A percentile compares a stretch with the other conserved stretches of the same genome.
Evolutionary conservation across 2,113 vertebrate genomes (phyloP).

Genomic region (Siniperca knerii): DNA sequence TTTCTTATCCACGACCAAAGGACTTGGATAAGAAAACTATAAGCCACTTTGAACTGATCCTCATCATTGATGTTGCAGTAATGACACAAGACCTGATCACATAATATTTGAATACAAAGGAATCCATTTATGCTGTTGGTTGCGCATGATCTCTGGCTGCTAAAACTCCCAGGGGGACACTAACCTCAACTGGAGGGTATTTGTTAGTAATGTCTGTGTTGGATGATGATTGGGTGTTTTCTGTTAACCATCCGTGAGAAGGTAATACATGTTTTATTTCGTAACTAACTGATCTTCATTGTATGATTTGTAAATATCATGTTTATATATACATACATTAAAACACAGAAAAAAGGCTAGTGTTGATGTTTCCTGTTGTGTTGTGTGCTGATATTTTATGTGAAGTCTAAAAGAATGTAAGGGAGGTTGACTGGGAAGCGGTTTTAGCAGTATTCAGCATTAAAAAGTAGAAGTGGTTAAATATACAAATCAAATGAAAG

Average conservation of each 20-base stretch:
- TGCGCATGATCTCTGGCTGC: constrained; percentile 69
- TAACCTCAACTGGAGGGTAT: constrained; percentile 62
- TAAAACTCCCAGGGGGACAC: constrained; percentile 53
- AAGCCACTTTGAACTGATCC: constrained; percentile 21
- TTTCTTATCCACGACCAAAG: constrained; percentile 48
- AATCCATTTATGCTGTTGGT: constrained; percentile 62
- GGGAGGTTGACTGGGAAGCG: neutral
- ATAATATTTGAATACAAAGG: constrained; percentile 58
- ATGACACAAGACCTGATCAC: constrained; percentile 44
- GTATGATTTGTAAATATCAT: constrained; percentile 83
- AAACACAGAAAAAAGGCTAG: constrained; percentile 25
- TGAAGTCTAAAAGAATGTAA: neutral
- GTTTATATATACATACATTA: constrained; percentile 79
- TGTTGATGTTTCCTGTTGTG: neutral
- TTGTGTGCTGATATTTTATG: constrained; percentile 1
- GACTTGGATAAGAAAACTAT: constrained; percentile 49
- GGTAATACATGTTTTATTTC: constrained; percentile 66
- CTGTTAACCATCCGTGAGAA: constrained; percentile 42
- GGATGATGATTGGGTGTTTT: constrained; percentile 45
- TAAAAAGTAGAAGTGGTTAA: neutral
- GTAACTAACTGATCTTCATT: constrained; percentile 57
- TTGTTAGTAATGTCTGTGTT: constrained; percentile 67
- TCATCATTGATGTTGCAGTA: constrained; percentile 25
- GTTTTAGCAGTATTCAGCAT: neutral
- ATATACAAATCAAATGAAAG: neutral